Percentiles rank a stretch among this genome's conserved stretches.
Conservation (phyloP, 2,113 vertebrate genomes). For the cattle (Bos taurus) region ARS-UCD2.0 NC_037347.1:61876501-61877000, state of each 20-base stretch:
- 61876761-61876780: background rate
- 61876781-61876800: background rate
- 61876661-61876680: background rate
- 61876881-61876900: background rate
- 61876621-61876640: background rate
- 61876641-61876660: fast-evolving
- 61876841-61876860: background rate
- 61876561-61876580: background rate
- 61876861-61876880: background rate
- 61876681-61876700: background rate
- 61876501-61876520: background rate
- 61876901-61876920: background rate
- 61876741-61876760: background rate
- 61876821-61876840: background rate
- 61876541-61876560: background rate
- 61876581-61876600: background rate
- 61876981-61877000: background rate
- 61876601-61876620: background rate
- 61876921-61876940: background rate
- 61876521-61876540: background rate
- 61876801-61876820: background rate
- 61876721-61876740: background rate
- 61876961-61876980: background rate
- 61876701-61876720: background rate
- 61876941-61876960: background rate